phyloP scores from a whole-genome alignment of 35 echinoderm and acorn worm species.

The Lytechinus variegatus region DNA sequence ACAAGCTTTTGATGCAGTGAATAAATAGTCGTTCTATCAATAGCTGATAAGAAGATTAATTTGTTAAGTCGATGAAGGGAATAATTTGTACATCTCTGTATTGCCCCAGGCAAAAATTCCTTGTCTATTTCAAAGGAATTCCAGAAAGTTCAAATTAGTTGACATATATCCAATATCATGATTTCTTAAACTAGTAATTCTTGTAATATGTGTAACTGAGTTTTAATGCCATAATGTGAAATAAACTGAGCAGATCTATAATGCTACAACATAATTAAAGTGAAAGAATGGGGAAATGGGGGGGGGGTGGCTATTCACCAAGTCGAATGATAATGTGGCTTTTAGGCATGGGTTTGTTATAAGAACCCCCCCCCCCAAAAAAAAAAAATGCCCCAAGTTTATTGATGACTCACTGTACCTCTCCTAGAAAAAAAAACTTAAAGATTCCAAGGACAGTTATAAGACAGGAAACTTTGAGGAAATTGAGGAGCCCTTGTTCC shows the following conservation, averaged over 20 bases:
- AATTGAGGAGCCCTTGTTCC: conserved; percentile 8
- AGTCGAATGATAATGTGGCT: background rate
- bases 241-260: no score
- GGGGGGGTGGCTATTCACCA: no score
- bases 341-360: background rate
- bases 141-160: background rate
- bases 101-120: background rate
- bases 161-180: background rate
- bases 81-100: background rate
- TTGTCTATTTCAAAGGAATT: background rate
- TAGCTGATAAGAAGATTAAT: background rate
- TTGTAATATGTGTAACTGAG: no score
- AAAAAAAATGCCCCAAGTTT: no score
- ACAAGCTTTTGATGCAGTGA: background rate
- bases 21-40: background rate
- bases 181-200: background rate
- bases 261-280: no score
- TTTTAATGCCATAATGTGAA: no score
- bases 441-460: background rate
- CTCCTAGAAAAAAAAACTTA: background rate
- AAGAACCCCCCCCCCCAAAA: no score
- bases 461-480: conserved; percentile 10
- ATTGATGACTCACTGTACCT: background rate
- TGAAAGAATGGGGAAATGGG: no score
- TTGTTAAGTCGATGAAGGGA: background rate